These are phyloP conservation scores for Macaria liturata DNA, from an alignment of 2,888 invertebrate genomes.

Conservation along the genomic window DNA sequence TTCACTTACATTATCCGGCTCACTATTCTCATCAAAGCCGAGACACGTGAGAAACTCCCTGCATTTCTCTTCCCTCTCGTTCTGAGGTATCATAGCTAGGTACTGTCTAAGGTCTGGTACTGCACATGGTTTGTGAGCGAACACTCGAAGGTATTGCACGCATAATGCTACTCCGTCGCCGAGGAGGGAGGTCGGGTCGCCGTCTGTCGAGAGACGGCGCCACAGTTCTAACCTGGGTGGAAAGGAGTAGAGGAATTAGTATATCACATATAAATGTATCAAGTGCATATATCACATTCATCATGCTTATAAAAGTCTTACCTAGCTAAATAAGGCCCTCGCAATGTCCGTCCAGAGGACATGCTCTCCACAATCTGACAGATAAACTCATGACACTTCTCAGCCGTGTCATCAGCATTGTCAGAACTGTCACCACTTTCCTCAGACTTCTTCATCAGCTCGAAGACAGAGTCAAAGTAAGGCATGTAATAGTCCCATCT, in stretches of 20 bases:
- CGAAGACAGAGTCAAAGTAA: conserved; percentile 88
- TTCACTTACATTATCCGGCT: conserved; percentile 84
- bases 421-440: conserved; percentile 38
- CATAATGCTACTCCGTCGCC: conserved; percentile 88
- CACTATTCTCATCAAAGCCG: conserved; percentile 85
- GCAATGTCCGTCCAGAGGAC: conserved; percentile 74
- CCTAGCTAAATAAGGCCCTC: conserved; percentile 92
- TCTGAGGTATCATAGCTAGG: conserved; percentile 86
- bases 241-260: no score
- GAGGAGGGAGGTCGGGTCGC: conserved; percentile 79
- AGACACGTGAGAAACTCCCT: conserved; percentile 85
- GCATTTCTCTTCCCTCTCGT: conserved; percentile 83
- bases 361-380: conserved; percentile 79
- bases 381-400: conserved; percentile 74
- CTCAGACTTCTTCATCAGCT: conserved; percentile 75
- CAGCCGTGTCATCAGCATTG: conserved; percentile 66
- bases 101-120: conserved; percentile 92
- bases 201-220: conserved; percentile 81
- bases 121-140: conserved; percentile 94
- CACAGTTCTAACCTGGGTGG: conserved; percentile 86
- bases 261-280: no score
- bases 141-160: conserved; percentile 90
- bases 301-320: no score
- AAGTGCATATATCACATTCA: no score
- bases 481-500: conserved; percentile 89